A percentile compares a stretch with the other conserved stretches of the same genome.
Conservation (phyloP, 2,797 vertebrate genomes). For the Gallinago stenura region DNA sequence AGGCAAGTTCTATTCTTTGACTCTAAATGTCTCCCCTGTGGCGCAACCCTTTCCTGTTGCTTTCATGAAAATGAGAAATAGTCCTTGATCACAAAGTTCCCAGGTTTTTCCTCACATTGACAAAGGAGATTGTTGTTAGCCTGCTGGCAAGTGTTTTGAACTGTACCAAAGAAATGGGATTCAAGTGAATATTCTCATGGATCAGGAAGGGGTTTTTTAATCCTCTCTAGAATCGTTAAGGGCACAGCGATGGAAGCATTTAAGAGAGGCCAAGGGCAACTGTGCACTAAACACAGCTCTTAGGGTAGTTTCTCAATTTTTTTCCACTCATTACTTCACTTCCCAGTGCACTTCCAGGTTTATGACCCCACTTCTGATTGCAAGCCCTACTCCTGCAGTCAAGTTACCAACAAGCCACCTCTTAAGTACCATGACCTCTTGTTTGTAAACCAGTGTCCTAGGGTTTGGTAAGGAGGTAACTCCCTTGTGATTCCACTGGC, state of each 20-base stretch:
- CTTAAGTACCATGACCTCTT: not conserved
- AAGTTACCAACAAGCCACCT: not conserved
- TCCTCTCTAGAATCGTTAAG: not conserved
- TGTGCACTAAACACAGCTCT: not conserved
- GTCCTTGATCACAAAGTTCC: slow-evolving; percentile 21
- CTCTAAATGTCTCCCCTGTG: slow-evolving; percentile 44
- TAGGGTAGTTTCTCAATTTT: not conserved
- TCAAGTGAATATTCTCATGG: slow-evolving; percentile 17
- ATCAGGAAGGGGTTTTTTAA: not conserved
- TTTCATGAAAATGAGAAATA: slow-evolving; percentile 58
- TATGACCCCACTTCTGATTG: slow-evolving; percentile 26
- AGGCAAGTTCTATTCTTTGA: slow-evolving; percentile 34
- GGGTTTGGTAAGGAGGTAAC: not conserved
- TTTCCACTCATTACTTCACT: not conserved
- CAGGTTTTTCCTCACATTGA: slow-evolving; percentile 35
- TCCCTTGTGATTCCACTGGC: not conserved
- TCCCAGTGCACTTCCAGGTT: slow-evolving; percentile 34
- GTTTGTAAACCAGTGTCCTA: not conserved
- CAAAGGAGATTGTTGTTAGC: slow-evolving; percentile 46
- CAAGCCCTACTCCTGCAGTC: not conserved
- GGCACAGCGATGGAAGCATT: not conserved
- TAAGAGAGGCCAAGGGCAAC: not conserved
- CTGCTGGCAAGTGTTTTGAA: slow-evolving; percentile 40
- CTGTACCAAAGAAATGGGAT: not conserved
- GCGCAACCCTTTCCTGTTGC: slow-evolving; percentile 62